These are phyloP conservation scores for Petrocephalus microphthalmus DNA, from an alignment of 2,113 vertebrate genomes.

Conservation along the genomic window DNA sequence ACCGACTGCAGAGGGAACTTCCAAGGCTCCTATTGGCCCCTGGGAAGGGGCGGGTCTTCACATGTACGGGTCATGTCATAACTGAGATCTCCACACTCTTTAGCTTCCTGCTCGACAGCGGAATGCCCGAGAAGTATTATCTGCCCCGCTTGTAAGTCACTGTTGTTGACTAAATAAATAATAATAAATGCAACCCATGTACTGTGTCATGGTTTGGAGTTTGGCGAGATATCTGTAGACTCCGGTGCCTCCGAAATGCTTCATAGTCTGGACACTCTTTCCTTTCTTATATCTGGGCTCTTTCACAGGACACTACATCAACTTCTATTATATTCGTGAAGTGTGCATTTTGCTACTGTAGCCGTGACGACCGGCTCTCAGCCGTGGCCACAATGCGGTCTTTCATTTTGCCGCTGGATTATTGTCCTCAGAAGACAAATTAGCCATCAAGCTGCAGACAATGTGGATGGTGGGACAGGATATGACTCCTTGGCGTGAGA, in stretches of 20 bases:
- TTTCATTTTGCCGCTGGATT: not conserved
- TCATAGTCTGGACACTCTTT: not conserved
- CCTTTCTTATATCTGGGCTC: not conserved
- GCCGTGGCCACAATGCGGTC: not conserved
- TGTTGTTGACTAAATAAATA: not conserved
- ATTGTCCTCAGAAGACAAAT: slow-evolving; percentile 17
- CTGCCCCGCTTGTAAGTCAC: not conserved
- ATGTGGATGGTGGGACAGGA: slow-evolving; percentile 4
- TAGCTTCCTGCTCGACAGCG: not conserved
- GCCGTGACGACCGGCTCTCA: not conserved
- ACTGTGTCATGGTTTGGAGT: not conserved
- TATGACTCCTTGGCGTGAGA: not conserved
- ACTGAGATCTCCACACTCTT: not conserved
- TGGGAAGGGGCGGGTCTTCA: not conserved
- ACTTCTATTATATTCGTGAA: not conserved
- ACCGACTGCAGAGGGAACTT: slow-evolving; percentile 19
- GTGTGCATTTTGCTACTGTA: not conserved
- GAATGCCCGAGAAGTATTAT: not conserved
- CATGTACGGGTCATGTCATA: not conserved
- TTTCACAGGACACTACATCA: not conserved
- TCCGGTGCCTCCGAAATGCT: not conserved
- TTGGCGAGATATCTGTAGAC: not conserved
- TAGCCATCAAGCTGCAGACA: not conserved
- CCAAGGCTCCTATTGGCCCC: slow-evolving; percentile 14
- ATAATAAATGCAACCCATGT: not conserved